Evolutionary conservation across 2,888 invertebrate species (phyloP).

Genomic region (Hydriomena furcata): DNA sequence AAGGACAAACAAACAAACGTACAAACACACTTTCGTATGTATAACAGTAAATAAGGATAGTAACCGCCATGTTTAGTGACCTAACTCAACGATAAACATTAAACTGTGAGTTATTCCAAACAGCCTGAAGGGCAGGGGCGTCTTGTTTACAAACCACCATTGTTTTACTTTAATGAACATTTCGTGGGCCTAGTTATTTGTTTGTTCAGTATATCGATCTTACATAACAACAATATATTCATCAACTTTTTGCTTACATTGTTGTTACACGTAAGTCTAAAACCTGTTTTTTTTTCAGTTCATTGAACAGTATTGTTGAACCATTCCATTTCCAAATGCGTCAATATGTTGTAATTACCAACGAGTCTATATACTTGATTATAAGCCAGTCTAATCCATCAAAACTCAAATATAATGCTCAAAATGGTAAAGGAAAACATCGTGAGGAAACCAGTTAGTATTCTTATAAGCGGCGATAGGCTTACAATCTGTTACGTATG

Average conservation of each 20-base stretch:
- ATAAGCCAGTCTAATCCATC: too few relatives aligned
- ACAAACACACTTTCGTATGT: too few relatives aligned
- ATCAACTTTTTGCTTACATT: constrained; percentile 28
- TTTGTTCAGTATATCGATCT: constrained; percentile 52
- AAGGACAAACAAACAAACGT: too few relatives aligned
- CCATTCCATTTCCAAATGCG: too few relatives aligned
- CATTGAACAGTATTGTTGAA: background rate
- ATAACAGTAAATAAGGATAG: too few relatives aligned
- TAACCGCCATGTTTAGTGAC: constrained; percentile 34
- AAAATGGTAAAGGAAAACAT: too few relatives aligned
- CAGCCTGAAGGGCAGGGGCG: constrained; percentile 55
- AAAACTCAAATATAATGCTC: too few relatives aligned
- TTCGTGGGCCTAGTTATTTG: constrained; percentile 50
- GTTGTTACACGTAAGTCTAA: constrained; percentile 11
- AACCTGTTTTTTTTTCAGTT: background rate
- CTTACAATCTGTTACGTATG: too few relatives aligned
- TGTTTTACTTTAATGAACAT: constrained; percentile 65
- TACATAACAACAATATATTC: constrained; percentile 21
- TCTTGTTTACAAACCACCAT: constrained; percentile 56
- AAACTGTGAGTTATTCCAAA: constrained; percentile 55
- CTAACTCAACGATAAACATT: constrained; percentile 54
- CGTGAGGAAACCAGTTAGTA: too few relatives aligned
- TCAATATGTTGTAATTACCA: too few relatives aligned
- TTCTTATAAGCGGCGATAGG: too few relatives aligned
- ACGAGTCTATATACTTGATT: too few relatives aligned